These are phyloP conservation scores for Megaceryle torquata DNA, from an alignment of 2,113 vertebrate species.

Conservation along the genomic window DNA sequence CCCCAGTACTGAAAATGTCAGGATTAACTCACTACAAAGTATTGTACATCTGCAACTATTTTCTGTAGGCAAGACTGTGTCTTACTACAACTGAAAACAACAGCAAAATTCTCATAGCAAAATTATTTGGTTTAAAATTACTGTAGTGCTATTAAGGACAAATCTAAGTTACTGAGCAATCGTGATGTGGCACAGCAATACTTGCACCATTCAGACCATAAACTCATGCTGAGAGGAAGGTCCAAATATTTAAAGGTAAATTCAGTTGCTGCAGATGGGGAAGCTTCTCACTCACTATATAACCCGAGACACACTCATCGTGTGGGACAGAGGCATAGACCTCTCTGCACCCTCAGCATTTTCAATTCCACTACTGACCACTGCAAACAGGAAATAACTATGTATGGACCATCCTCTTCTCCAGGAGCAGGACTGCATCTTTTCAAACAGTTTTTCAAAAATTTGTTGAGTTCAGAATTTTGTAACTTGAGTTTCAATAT, in stretches of 20 bases:
- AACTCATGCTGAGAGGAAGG: not conserved
- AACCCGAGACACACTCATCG: not conserved
- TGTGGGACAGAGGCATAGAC: not conserved
- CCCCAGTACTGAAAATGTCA: constrained; percentile 69
- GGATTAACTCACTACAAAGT: constrained; percentile 10
- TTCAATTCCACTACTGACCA: not conserved
- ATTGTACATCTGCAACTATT: not conserved
- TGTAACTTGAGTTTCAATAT: not conserved
- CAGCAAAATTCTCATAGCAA: not conserved
- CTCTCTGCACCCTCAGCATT: not conserved
- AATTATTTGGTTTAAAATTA: not conserved
- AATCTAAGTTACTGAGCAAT: not conserved
- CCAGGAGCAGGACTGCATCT: not conserved
- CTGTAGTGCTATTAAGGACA: not conserved
- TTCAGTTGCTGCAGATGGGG: not conserved
- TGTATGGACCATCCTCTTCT: not conserved
- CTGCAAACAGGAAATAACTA: not conserved
- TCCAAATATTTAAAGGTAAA: not conserved
- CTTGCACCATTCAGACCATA: not conserved
- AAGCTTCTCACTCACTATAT: not conserved
- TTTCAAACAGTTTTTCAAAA: not conserved
- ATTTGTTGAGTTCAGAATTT: not conserved
- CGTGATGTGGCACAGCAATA: not conserved
- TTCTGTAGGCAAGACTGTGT: not conserved
- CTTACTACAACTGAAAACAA: not conserved